Percentiles rank a stretch among this genome's conserved stretches.
Evolutionary conservation across 2,113 vertebrate genomes (phyloP).

Genomic region (Meles meles): DNA sequence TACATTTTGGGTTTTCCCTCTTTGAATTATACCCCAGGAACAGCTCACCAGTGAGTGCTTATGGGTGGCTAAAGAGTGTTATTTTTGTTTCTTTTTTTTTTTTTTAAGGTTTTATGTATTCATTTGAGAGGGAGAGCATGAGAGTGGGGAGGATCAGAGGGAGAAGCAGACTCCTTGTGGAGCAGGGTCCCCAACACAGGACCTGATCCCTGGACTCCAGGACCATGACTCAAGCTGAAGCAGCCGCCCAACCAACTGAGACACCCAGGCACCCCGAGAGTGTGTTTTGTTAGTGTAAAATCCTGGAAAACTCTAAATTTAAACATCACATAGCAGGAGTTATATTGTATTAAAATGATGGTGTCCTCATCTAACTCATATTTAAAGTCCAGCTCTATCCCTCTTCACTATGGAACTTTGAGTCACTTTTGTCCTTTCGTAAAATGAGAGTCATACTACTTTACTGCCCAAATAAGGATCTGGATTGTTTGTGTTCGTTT

Average conservation of each 20-base stretch:
- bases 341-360: not conserved
- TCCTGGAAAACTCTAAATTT: not conserved
- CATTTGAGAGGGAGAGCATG: too few species aligned
- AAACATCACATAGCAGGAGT: not conserved
- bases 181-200: too few species aligned
- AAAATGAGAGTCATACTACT: not conserved
- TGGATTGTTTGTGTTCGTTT: not conserved
- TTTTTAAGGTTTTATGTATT: too few species aligned
- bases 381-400: not conserved
- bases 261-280: not conserved
- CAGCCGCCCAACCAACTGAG: too few species aligned
- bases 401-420: not conserved
- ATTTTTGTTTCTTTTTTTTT: constrained; percentile 5
- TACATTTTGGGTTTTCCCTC: not conserved
- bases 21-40: not conserved
- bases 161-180: too few species aligned
- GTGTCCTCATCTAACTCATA: not conserved
- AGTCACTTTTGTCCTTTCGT: not conserved
- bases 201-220: too few species aligned
- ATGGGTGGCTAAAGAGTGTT: not conserved
- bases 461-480: not conserved
- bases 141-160: too few species aligned
- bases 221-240: too few species aligned
- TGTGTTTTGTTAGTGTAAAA: constrained; percentile 2
- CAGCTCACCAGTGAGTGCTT: not conserved